These are phyloP conservation scores for Gisinianus flammeolus DNA, from an alignment of 2,888 invertebrate species.

Conservation along the genomic window DNA sequence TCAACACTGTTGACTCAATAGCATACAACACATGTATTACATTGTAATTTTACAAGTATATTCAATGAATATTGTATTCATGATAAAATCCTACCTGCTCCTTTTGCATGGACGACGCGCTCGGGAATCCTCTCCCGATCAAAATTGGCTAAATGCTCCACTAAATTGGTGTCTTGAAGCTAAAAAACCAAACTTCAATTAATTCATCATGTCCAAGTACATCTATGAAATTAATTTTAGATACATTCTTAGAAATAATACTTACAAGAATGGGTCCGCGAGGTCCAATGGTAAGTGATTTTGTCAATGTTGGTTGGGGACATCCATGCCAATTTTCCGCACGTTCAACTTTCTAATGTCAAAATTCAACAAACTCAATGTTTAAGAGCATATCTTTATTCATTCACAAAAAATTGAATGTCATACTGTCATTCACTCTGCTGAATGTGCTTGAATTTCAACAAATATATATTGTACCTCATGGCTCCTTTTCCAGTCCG, in stretches of 20 bases:
- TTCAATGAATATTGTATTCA: too few relatives aligned
- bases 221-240: too few relatives aligned
- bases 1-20: too few relatives aligned
- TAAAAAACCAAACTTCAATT: conserved; percentile 1
- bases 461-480: not conserved
- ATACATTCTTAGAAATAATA: not conserved
- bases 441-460: too few relatives aligned
- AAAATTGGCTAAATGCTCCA: conserved; percentile 84
- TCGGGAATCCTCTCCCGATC: conserved; percentile 93
- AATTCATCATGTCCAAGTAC: conserved; percentile 52
- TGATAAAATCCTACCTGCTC: conserved; percentile 71
- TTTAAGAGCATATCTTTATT: too few relatives aligned
- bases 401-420: too few relatives aligned
- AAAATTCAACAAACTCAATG: too few relatives aligned
- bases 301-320: conserved; percentile 49
- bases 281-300: conserved; percentile 76
- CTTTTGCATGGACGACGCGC: conserved; percentile 95
- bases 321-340: conserved; percentile 48
- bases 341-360: conserved; percentile 45
- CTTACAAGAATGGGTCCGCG: conserved; percentile 79
- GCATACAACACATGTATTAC: not conserved
- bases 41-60: too few relatives aligned
- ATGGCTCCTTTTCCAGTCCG: conserved; percentile 48
- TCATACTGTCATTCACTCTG: too few relatives aligned
- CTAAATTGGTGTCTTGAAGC: conserved; percentile 76